phyloP scores from a whole-genome alignment of 2,888 invertebrate genomes.

The Junonia oenone region DNA sequence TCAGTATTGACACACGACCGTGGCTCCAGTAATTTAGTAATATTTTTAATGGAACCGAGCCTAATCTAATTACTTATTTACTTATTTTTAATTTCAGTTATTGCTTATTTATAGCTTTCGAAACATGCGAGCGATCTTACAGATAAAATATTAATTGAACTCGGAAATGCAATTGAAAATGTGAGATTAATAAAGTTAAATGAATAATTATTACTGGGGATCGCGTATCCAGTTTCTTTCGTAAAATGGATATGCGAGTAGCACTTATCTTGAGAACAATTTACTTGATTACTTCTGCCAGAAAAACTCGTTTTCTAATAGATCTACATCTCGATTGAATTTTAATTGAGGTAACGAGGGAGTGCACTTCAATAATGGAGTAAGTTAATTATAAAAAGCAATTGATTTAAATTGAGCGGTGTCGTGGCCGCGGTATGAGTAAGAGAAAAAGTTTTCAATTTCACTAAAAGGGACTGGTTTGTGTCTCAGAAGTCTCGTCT shows the following conservation, averaged over 20 bases:
- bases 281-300: slow-evolving; percentile 53
- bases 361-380: slow-evolving; percentile 70
- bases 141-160: slow-evolving; percentile 15
- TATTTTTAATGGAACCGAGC: slow-evolving; percentile 38
- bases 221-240: slow-evolving; percentile 20
- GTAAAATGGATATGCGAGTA: slow-evolving; percentile 11
- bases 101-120: slow-evolving; percentile 13
- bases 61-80: slow-evolving; percentile 29
- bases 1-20: slow-evolving; percentile 52
- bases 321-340: slow-evolving; percentile 72
- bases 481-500: slow-evolving; percentile 79
- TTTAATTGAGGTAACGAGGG: slow-evolving; percentile 71
- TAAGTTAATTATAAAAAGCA: slow-evolving; percentile 79
- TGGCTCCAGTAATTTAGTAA: slow-evolving; percentile 32
- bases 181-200: slow-evolving; percentile 19
- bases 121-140: slow-evolving; percentile 15
- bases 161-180: slow-evolving; percentile 14
- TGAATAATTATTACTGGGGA: slow-evolving; percentile 16
- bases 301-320: slow-evolving; percentile 61
- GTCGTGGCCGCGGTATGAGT: slow-evolving; percentile 74
- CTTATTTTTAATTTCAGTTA: slow-evolving; percentile 20
- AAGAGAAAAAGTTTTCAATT: slow-evolving; percentile 81
- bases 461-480: slow-evolving; percentile 81
- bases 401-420: slow-evolving; percentile 77
- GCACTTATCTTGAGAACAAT: slow-evolving; percentile 48